Evolutionary conservation across 2,113 vertebrate species (phyloP), one percentile per base, ranked within the genome.

Genomic region (Saccopteryx bilineata): DNA sequence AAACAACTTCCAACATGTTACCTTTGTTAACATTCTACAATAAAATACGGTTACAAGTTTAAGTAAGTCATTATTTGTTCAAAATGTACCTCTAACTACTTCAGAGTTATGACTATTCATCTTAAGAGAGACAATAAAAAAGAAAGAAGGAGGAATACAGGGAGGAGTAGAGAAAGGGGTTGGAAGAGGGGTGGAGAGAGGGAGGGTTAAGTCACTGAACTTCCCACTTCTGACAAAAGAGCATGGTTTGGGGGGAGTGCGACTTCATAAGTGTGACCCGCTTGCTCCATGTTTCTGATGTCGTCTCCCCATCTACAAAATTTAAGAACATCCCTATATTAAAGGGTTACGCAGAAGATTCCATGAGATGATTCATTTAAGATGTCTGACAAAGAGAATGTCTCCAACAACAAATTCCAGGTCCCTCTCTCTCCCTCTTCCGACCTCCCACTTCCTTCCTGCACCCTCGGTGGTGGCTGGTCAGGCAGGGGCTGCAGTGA

Each of bases 381-480:
- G 54, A 33, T 21, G 8, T 19, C 15, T 7, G 26, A 56, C n/a
- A 31, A n/a, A 15, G n/a, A 82, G 24, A 52, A 10, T 56, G 33
- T 14, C 52, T 65, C 58, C 31, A 23, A 31, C 14, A 21, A 52
- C 4, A 14, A 17, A 5, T 15, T 9, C 66, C 4, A 10, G 72
- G 75, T 14, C 33, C 58, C 8, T 0, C n/a, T 26, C 11, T 21
- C 56, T 61, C 23, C 6, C 52, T 31, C 60, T 26, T 52, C 26
- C 21, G 5, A 23, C 11, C 4, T n/a, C 72, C 50, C 28, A 24
- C 18, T 13, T n/a, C 28, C 39, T 82, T 9, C 39, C 28, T 65
- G 11, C 0, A 0, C 10, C n/a, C 58, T 31, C 24, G 9, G 5
- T 15, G 1, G 0, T 0, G 3, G 23, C 52, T 50, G 50, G 31